Conservation (phyloP, 2,888 invertebrate species). For the Lithophane ornitopus region DNA sequence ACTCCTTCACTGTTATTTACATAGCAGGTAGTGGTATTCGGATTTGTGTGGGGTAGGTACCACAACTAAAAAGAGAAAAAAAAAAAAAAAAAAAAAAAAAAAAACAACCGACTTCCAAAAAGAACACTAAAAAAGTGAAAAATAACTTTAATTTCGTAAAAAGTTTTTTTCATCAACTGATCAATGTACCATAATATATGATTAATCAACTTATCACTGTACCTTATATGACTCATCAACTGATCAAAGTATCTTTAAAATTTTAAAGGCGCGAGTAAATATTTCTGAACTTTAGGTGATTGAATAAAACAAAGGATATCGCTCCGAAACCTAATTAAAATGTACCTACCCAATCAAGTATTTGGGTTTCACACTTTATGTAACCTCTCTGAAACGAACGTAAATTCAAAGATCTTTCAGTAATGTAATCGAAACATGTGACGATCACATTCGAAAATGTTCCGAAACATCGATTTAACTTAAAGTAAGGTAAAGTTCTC, state of each 20-base stretch:
- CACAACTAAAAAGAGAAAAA: no score
- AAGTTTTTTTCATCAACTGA: not conserved
- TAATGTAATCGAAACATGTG: constrained; percentile 12
- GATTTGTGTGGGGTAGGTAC: no score
- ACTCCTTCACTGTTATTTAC: no score
- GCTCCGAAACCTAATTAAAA: not conserved
- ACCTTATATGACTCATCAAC: no score
- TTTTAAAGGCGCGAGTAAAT: no score
- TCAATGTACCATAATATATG: not conserved
- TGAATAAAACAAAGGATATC: not conserved
- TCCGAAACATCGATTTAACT: constrained; percentile 48
- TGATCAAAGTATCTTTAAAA: no score
- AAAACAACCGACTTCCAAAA: no score
- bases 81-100: no score
- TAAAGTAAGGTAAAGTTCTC: constrained; percentile 8
- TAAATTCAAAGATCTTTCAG: constrained; percentile 1
- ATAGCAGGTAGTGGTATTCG: no score
- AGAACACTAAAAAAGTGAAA: no score
- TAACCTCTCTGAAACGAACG: not conserved
- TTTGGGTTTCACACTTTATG: constrained; percentile 6
- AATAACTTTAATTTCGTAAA: no score
- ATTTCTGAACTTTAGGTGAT: not conserved
- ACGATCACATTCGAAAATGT: constrained; percentile 11
- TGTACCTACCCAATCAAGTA: not conserved
- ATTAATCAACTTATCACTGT: not conserved